Base-by-base conservation (phyloP, 2,888 invertebrate species). In the Xylota sylvarum region DNA sequence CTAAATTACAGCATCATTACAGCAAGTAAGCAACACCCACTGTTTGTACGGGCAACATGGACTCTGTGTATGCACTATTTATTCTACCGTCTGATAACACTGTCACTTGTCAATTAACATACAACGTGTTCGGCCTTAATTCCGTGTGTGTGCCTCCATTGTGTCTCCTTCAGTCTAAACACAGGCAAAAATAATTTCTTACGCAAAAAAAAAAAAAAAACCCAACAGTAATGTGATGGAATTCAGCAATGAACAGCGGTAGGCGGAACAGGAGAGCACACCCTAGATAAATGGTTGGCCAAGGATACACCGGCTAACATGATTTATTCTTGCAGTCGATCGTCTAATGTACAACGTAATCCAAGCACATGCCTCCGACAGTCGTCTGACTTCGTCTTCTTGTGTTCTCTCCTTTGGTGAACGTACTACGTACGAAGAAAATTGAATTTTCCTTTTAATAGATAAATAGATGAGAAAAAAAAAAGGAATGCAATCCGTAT, bases 61-160 rank as follows among this genome's bases (percentile, higher is more conserved):
- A 48, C 32, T 40, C 64, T 48, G 17, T 27, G 30, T 23, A 23
- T 50, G 60, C 69, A 32, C 69, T 55, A 43, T 46, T 52, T 79
- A 79, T 69, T 72, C 78, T 62, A 58, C 74, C 55, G 65, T 74
- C 84, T 79, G 84, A 79, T 67, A 74, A 79, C 69, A 69, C 56
- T 79, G 84, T 84, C 74, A 74, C 79, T 84, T 84, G 84, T 84
- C 84, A 84, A 79, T 84, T 84, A 84, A 70, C 74, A 69, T 84
- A 62, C 73, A 74, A 84, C 84, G 84, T 74, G 69, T 84, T 64
- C 64, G 62, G 32, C 79, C 69, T 56, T 84, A 74, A 74, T 74
- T 84, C 62, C 67, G 50, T 62, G 58, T 74, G 37, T 50, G 43
- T 35, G 40, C 35, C 56, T 55, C 40, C 48, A 60, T 69, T n/a